Conservation (phyloP, 2,888 invertebrate species). For the Dorcus parallelipipedus region DNA sequence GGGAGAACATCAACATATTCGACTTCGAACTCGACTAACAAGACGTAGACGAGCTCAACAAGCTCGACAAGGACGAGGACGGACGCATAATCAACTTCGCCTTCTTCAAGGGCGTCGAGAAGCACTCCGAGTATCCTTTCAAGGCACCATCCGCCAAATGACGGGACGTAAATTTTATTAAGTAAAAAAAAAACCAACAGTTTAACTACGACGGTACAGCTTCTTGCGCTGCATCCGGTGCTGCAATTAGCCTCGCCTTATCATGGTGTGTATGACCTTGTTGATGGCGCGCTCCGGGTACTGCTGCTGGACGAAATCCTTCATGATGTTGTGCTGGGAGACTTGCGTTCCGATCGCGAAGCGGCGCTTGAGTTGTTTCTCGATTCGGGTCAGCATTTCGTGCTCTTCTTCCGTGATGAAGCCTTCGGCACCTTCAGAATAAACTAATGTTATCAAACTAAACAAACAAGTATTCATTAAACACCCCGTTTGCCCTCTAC, state of each 20-base stretch:
- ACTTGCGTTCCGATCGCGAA: conserved; percentile 96
- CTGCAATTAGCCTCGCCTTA: conserved; percentile 94
- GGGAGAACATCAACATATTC: conserved; percentile 66
- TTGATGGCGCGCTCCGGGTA: conserved; percentile 82
- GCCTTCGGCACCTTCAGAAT: conserved; percentile 82
- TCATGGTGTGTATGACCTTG: conserved; percentile 93
- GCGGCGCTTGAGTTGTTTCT: conserved; percentile 89
- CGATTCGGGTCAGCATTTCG: conserved; percentile 83
- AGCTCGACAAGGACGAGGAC: conserved; percentile 59
- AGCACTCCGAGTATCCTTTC: conserved; percentile 71
- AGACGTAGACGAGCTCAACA: conserved; percentile 55
- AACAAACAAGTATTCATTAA: too few species aligned
- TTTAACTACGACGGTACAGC: conserved; percentile 85
- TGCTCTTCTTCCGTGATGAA: conserved; percentile 95
- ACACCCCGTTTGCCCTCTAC: too few species aligned
- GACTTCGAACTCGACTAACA: conserved; percentile 58
- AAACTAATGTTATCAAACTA: too few species aligned
- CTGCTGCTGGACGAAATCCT: conserved; percentile 80
- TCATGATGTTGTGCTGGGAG: conserved; percentile 89
- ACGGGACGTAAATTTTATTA: too few species aligned
- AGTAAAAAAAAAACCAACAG: background rate
- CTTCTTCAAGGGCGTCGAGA: conserved; percentile 64
- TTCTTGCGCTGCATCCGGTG: conserved; percentile 96
- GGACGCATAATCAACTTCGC: conserved; percentile 69
- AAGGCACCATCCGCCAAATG: background rate